phyloP scores from a whole-genome alignment of 2,797 vertebrate species.

The Pygocentrus nattereri region DNA sequence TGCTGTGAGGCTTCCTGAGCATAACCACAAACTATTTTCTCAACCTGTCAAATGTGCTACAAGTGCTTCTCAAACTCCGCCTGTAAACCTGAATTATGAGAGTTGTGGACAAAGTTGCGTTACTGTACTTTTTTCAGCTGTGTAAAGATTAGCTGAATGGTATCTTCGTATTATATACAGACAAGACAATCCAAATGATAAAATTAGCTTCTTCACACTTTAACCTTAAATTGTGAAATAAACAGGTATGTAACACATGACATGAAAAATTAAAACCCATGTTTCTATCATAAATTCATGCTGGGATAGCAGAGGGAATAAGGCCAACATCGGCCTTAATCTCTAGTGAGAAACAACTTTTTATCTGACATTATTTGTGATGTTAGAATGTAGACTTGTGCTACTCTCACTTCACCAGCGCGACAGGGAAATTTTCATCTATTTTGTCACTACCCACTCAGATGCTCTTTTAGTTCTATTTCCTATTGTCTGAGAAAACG shows the following conservation, averaged over 20 bases:
- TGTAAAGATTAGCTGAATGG: not conserved
- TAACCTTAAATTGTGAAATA: not conserved
- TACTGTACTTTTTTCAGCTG: slow-evolving; percentile 18
- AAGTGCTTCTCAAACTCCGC: slow-evolving; percentile 30
- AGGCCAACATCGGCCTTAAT: not conserved
- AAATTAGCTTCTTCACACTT: not conserved
- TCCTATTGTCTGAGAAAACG: not conserved
- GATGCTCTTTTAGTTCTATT: not conserved
- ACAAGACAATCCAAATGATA: not conserved
- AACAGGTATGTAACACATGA: not conserved
- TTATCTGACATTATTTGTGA: not conserved
- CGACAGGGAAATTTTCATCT: not conserved
- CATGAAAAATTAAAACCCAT: not conserved
- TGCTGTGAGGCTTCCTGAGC: slow-evolving; percentile 61
- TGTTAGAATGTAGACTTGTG: not conserved
- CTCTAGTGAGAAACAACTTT: not conserved
- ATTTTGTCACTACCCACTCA: too few species aligned
- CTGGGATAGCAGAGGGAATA: not conserved
- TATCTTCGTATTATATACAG: not conserved
- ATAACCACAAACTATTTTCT: slow-evolving; percentile 66
- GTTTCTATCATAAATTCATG: not conserved
- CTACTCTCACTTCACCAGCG: too few species aligned
- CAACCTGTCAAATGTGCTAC: slow-evolving; percentile 51
- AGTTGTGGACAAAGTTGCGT: slow-evolving; percentile 23
- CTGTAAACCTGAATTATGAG: slow-evolving; percentile 39